Percentiles rank a stretch among this genome's conserved stretches.
Conservation (phyloP, 2,888 invertebrate genomes). For the Nasonovia ribisnigri region DNA sequence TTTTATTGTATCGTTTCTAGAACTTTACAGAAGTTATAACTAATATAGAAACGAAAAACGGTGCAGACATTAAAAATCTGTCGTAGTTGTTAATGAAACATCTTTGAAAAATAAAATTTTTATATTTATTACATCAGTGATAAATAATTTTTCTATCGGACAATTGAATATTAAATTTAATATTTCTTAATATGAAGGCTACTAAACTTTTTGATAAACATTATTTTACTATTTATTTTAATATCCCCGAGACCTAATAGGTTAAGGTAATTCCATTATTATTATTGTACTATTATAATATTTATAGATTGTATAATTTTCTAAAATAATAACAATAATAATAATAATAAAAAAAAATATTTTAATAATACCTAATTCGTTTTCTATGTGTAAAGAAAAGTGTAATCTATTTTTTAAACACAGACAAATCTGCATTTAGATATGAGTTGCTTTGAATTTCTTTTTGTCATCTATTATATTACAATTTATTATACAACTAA, state of each 20-base stretch:
- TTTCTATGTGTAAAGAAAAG: neutral
- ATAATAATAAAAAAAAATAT: neutral
- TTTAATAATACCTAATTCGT: neutral
- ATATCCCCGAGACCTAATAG: neutral
- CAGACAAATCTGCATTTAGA: neutral
- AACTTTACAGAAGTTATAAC: neutral
- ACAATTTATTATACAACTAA: neutral
- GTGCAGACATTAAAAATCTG: neutral
- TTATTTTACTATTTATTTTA: neutral
- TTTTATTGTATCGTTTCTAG: neutral
- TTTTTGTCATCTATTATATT: neutral
- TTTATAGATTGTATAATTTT: no score
- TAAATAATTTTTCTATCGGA: neutral
- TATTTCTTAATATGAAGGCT: neutral
- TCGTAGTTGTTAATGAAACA: neutral
- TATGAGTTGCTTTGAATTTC: neutral
- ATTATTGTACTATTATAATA: no score
- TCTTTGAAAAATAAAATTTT: neutral
- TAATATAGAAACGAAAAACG: neutral
- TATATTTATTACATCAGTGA: neutral
- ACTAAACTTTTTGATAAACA: neutral
- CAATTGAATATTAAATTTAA: neutral
- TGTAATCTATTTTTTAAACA: neutral
- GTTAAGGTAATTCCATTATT: no score
- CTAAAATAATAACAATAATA: neutral